Percentiles rank a stretch among this genome's conserved stretches.
Evolutionary conservation across 1,140 invertebrate genomes (phyloP).

Genomic region (Glossosoma conforme): DNA sequence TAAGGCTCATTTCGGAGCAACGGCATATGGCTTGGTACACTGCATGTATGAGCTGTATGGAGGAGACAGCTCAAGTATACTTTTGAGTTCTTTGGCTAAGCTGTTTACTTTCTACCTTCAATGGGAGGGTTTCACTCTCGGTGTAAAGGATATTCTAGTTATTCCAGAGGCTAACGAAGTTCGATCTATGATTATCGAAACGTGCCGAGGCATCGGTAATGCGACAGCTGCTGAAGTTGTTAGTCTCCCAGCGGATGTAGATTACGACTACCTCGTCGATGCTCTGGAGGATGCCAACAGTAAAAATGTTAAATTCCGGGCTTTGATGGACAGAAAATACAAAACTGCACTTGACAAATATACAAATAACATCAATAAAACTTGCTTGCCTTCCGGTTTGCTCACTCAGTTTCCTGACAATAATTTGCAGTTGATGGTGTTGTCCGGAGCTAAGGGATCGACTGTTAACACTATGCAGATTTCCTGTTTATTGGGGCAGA

Average conservation of each 20-base stretch:
- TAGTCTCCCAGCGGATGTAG: slow-evolving; percentile 56
- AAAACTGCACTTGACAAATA: slow-evolving; percentile 76
- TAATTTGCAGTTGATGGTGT: slow-evolving; percentile 96
- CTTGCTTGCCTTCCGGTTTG: slow-evolving; percentile 77
- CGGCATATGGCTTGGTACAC: slow-evolving; percentile 89
- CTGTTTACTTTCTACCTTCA: slow-evolving; percentile 90
- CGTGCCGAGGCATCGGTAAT: slow-evolving; percentile 60
- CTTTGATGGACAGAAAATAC: slow-evolving; percentile 76
- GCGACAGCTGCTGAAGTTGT: slow-evolving; percentile 67
- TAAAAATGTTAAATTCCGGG: slow-evolving; percentile 70
- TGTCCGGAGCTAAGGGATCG: slow-evolving; percentile 97
- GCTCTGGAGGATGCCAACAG: slow-evolving; percentile 68
- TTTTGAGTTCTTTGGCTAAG: slow-evolving; percentile 87
- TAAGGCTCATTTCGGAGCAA: slow-evolving; percentile 94
- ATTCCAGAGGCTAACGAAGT: slow-evolving; percentile 64
- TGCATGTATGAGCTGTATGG: slow-evolving; percentile 94
- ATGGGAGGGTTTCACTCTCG: slow-evolving; percentile 88
- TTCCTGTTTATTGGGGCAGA: slow-evolving; percentile 93
- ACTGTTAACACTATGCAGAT: slow-evolving; percentile 97
- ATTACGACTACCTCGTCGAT: slow-evolving; percentile 53
- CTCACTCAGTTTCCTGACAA: slow-evolving; percentile 87
- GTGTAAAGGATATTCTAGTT: slow-evolving; percentile 92
- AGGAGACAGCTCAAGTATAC: slow-evolving; percentile 68
- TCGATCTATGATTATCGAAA: slow-evolving; percentile 65
- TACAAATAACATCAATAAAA: slow-evolving; percentile 87